Percentiles rank a stretch among this genome's conserved stretches.
Conservation (phyloP, 2,113 vertebrate species). For the Pimephales promelas region DNA sequence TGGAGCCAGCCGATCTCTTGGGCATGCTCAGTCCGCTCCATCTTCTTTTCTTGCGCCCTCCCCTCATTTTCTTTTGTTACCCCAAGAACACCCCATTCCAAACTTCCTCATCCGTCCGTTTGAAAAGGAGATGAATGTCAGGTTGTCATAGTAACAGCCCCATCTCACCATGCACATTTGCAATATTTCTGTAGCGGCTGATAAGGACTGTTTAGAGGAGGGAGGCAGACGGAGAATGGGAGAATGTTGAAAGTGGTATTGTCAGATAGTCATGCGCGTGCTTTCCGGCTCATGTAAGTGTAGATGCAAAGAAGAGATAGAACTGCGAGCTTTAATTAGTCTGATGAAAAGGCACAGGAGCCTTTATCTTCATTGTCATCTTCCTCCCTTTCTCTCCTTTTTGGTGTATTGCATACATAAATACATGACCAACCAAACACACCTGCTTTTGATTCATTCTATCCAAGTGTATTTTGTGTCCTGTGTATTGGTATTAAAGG, state of each 20-base stretch:
- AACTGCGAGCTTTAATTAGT: constrained; percentile 45
- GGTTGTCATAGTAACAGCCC: constrained; percentile 57
- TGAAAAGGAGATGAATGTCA: constrained; percentile 30
- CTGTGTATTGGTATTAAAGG: too few species aligned
- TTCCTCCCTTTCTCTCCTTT: constrained; percentile 27
- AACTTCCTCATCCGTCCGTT: constrained; percentile 19
- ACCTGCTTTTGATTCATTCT: not conserved
- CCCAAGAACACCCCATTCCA: not conserved
- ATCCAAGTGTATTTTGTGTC: too few species aligned
- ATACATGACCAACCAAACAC: not conserved
- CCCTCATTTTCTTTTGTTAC: constrained; percentile 19
- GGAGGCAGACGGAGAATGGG: not conserved
- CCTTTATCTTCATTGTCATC: constrained; percentile 9
- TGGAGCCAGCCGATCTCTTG: not conserved
- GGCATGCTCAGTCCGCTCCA: not conserved
- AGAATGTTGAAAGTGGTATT: constrained; percentile 42
- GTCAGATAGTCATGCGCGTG: constrained; percentile 15
- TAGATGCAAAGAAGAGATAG: constrained; percentile 28
- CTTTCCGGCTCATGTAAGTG: constrained; percentile 15
- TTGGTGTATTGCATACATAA: constrained; percentile 18
- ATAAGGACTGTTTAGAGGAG: constrained; percentile 42
- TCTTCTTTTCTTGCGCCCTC: not conserved
- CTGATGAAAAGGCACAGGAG: constrained; percentile 37
- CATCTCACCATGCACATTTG: constrained; percentile 38
- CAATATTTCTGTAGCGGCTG: constrained; percentile 42